Evolutionary conservation across 1,140 invertebrate genomes (phyloP), one percentile per base, ranked within the genome.

Genomic region (Cryptotermes secundus): DNA sequence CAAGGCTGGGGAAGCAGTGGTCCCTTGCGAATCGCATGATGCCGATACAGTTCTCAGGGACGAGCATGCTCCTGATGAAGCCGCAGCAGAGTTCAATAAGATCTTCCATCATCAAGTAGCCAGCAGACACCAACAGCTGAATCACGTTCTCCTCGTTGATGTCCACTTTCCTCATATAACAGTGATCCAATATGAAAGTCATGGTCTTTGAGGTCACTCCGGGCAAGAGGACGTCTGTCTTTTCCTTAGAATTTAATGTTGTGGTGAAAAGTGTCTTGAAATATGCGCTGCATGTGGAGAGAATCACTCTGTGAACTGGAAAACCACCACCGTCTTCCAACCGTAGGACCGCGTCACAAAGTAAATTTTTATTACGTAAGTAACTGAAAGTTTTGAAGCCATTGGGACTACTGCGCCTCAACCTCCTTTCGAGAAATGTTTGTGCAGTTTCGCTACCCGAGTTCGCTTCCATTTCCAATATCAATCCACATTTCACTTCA

Each of bases 201-300:
- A 98, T 93, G 86, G 95, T 94, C 59, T 94, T 92, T 1, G 93
- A 92, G 31, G 91, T 92, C n/a, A 98, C 93, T 12, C 94, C 96
- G 0, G 94, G 94, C 85, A 97, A 92, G 38, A 92, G 88, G 0
- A 97, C 93, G 87, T 95, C 93, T 31, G 92, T 94, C 86, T 93
- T 92, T 86, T 93, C 92, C 19, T 91, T 90, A 0, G 91, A 91
- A 87, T 95, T 93, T 59, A 96, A 89, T 1, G 93, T 93, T 65
- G 95, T 96, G 26, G 96, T 97, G 88, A 97, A 97, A n/a, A 97
- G 90, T 81, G 95, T 93, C 94, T 94, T 91, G 89, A 97, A 98
- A 89, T 97, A 98, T 26, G 94, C 93, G 87, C 96, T 97, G 90
- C 95, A 96, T 65, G 95, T 94, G 35, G 95, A 96, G 86, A 98